Evolutionary conservation across 2,113 vertebrate species (phyloP).

Genomic region (Atractosteus spatula): DNA sequence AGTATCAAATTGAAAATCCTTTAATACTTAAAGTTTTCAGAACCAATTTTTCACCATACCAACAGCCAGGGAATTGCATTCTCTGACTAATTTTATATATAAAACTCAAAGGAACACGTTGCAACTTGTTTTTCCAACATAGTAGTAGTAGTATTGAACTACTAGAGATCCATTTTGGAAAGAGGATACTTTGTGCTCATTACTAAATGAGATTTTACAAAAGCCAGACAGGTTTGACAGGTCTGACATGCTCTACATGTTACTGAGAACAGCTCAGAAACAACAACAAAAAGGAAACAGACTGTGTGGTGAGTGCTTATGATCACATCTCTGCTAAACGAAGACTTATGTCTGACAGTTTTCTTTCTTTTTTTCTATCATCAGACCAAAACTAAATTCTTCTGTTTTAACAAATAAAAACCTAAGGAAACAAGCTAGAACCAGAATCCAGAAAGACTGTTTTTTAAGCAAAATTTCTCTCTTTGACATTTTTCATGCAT

Average conservation of each 20-base stretch:
- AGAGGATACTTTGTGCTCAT: slow-evolving; percentile 38
- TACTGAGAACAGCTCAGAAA: slow-evolving; percentile 9
- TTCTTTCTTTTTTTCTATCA: background rate
- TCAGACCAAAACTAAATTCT: background rate
- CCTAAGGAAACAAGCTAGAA: background rate
- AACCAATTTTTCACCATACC: slow-evolving; percentile 15
- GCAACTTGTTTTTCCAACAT: background rate
- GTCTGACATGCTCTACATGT: slow-evolving; percentile 37
- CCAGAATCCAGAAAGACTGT: background rate
- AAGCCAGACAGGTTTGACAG: slow-evolving; percentile 44
- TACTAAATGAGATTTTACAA: slow-evolving; percentile 41
- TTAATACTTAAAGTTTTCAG: background rate
- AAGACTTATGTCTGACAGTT: slow-evolving; percentile 13
- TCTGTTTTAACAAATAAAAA: slow-evolving; percentile 11
- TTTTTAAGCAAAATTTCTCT: background rate
- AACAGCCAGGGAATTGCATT: background rate
- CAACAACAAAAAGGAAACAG: slow-evolving; percentile 41
- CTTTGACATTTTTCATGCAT: background rate
- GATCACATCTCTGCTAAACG: slow-evolving; percentile 24
- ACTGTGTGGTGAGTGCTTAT: slow-evolving; percentile 20
- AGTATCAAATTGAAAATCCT: too few species aligned
- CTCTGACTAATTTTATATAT: background rate
- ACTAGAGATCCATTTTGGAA: slow-evolving; percentile 16
- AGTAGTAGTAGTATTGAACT: slow-evolving; percentile 17
- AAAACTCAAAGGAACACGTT: background rate